Evolutionary conservation across 1,140 invertebrate species (phyloP).

Genomic region (Panagrolaimus sp.): DNA sequence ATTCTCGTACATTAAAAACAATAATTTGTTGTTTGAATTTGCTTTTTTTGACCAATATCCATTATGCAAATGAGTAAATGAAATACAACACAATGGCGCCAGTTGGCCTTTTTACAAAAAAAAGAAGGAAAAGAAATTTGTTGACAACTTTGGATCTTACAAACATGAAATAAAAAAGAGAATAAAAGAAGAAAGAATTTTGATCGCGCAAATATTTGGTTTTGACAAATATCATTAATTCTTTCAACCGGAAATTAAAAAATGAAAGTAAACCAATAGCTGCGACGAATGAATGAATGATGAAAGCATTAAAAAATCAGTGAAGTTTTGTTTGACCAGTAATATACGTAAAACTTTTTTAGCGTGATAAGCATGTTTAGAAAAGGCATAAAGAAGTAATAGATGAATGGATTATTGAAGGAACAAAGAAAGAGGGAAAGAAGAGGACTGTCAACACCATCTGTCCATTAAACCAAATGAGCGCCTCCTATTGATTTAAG

Average conservation of each 20-base stretch:
- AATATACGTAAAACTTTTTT: too few relatives aligned
- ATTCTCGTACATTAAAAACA: too few relatives aligned
- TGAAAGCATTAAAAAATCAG: too few relatives aligned
- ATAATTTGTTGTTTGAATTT: constrained; percentile 5
- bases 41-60: not conserved
- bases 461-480: constrained; percentile 12
- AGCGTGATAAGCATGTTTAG: too few relatives aligned
- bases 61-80: constrained; percentile 15
- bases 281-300: not conserved
- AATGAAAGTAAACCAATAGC: not conserved
- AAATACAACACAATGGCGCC: not conserved
- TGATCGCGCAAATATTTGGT: not conserved
- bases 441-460: constrained; percentile 3
- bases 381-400: too few relatives aligned
- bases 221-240: not conserved
- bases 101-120: not conserved
- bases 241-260: constrained; percentile 10
- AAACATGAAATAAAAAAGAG: constrained; percentile 1
- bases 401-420: not conserved
- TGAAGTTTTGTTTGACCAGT: too few relatives aligned
- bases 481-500: constrained; percentile 10
- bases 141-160: not conserved
- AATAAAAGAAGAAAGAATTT: too few relatives aligned
- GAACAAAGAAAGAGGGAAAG: not conserved
- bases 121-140: not conserved